Conservation (phyloP, 2,888 invertebrate genomes). For the Macropis europaea region DNA sequence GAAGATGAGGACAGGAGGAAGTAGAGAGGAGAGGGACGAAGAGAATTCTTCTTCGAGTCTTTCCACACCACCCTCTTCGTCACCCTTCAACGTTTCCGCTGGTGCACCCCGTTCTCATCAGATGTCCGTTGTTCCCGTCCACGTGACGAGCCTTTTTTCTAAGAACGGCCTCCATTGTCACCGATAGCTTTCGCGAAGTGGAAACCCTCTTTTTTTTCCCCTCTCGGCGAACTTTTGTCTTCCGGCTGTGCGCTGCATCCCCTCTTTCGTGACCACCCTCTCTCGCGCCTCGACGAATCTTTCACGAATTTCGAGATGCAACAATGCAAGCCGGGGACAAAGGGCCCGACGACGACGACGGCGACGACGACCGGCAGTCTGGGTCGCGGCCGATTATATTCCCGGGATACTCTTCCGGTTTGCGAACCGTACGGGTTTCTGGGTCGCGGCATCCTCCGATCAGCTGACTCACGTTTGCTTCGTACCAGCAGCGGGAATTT, state of each 20-base stretch:
- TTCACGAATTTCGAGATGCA: conserved; percentile 46
- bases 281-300: conserved; percentile 35
- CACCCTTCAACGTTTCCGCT: conserved; percentile 30
- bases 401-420: conserved; percentile 15
- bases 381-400: conserved; percentile 44
- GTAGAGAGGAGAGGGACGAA: neutral
- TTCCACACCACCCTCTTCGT: conserved; percentile 7
- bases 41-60: neutral
- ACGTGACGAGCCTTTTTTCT: conserved; percentile 50
- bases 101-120: conserved; percentile 51
- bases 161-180: conserved; percentile 55
- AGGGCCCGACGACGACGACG: conserved; percentile 16
- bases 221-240: conserved; percentile 49
- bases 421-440: neutral
- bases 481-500: too few species aligned
- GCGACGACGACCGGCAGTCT: too few species aligned
- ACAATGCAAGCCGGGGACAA: conserved; percentile 33
- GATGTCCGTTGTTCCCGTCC: conserved; percentile 52
- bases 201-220: conserved; percentile 41
- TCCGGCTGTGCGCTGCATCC: conserved; percentile 11
- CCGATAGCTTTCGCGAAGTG: conserved; percentile 61
- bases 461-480: too few species aligned
- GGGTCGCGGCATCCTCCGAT: too few species aligned
- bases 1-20: neutral
- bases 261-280: neutral